These are phyloP conservation scores for Lucinisca nassula DNA, from an alignment of 2,888 invertebrate genomes.

Conservation along the genomic window DNA sequence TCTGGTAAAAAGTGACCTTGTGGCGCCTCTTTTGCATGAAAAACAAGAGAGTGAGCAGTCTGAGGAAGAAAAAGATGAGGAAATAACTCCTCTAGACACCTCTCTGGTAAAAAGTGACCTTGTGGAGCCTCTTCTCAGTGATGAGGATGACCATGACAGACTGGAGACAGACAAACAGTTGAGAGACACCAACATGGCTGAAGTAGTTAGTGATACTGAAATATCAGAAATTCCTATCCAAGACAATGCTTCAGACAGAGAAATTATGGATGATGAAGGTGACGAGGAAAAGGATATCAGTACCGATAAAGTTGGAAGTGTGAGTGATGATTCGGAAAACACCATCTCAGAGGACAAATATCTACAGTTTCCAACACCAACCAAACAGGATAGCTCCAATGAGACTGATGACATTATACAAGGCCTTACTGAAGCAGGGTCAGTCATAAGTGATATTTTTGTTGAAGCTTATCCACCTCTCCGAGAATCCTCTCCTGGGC, in stretches of 20 bases:
- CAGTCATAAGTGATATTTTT: slow-evolving; percentile 78
- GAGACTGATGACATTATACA: slow-evolving; percentile 71
- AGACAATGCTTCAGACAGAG: slow-evolving; percentile 53
- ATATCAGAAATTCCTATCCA: slow-evolving; percentile 56
- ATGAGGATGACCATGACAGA: slow-evolving; percentile 62
- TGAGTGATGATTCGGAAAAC: slow-evolving; percentile 74
- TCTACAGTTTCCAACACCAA: slow-evolving; percentile 55
- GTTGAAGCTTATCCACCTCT: slow-evolving; percentile 44
- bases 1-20: background rate
- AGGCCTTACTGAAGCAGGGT: slow-evolving; percentile 67
- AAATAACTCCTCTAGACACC: background rate
- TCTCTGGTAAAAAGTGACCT: background rate
- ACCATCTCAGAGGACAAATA: slow-evolving; percentile 61
- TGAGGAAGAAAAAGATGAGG: background rate
- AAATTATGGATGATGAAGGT: slow-evolving; percentile 56
- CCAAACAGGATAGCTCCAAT: slow-evolving; percentile 22
- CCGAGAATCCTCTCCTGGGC: background rate
- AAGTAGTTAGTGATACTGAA: slow-evolving; percentile 65
- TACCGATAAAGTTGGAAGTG: slow-evolving; percentile 72
- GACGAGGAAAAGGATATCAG: slow-evolving; percentile 61
- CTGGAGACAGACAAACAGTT: background rate
- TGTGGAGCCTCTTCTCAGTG: slow-evolving; percentile 61
- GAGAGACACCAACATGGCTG: slow-evolving; percentile 28
- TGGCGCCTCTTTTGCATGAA: slow-evolving; percentile 59
- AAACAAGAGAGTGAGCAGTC: slow-evolving; percentile 14